phyloP scores from a whole-genome alignment of 1,140 invertebrate species.

The Lepidostoma basale region DNA sequence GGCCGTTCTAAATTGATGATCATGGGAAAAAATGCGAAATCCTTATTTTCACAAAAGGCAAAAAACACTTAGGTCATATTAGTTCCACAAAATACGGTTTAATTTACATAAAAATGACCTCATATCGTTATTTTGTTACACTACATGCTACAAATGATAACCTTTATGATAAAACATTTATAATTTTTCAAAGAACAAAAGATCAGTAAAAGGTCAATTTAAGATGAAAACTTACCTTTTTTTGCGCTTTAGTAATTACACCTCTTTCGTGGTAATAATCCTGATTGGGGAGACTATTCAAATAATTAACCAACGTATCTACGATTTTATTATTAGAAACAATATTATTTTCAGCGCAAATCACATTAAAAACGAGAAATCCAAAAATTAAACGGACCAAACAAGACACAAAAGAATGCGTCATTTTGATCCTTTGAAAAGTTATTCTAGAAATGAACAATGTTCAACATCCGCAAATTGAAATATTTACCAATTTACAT shows the following conservation, averaged over 20 bases:
- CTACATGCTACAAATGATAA: not conserved
- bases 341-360: constrained; percentile 13
- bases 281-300: constrained; percentile 22
- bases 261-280: constrained; percentile 15
- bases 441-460: too few relatives aligned
- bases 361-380: constrained; percentile 20
- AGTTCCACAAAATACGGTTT: too few relatives aligned
- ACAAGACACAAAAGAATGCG: not conserved
- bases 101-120: not conserved
- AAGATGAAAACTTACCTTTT: constrained; percentile 27
- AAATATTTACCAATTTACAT: too few relatives aligned
- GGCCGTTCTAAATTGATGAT: too few relatives aligned
- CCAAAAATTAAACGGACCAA: not conserved
- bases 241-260: constrained; percentile 25
- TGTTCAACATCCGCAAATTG: too few relatives aligned
- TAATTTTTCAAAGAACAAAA: not conserved
- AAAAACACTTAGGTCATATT: too few relatives aligned
- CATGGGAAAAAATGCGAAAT: too few relatives aligned
- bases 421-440: constrained; percentile 4
- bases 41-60: too few relatives aligned
- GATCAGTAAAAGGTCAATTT: constrained; percentile 3
- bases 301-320: constrained; percentile 4
- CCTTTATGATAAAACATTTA: constrained; percentile 18
- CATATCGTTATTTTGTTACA: not conserved
- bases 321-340: constrained; percentile 19